Percentiles rank a stretch among this genome's conserved stretches.
Evolutionary conservation across 1,140 invertebrate genomes (phyloP).

Genomic region (Colletes latitarsis): DNA sequence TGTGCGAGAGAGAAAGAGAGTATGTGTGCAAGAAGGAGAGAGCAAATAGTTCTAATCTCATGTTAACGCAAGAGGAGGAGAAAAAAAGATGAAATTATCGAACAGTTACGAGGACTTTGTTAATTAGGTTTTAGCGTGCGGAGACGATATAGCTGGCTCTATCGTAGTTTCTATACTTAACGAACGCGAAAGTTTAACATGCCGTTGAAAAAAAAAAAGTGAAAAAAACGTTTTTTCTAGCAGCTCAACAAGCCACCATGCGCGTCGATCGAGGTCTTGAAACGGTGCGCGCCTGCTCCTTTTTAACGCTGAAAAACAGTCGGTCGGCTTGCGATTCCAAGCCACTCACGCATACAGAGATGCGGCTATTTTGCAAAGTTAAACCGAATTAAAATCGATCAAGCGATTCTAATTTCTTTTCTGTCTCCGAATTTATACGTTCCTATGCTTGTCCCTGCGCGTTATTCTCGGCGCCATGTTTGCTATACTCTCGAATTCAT

Average conservation of each 20-base stretch:
- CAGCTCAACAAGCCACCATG: conserved; percentile 34
- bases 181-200: conserved; percentile 71
- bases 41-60: conserved; percentile 54
- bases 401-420: too few species aligned
- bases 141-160: conserved; percentile 78
- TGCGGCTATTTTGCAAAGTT: not conserved
- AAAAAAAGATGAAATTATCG: conserved; percentile 48
- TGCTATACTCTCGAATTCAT: too few species aligned
- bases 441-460: too few species aligned
- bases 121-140: conserved; percentile 74
- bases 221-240: conserved; percentile 35
- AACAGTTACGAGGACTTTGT: conserved; percentile 67
- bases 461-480: too few species aligned
- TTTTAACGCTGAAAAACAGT: conserved; percentile 15
- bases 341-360: not conserved
- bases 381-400: too few species aligned
- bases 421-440: too few species aligned
- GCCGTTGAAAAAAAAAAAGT: conserved; percentile 52
- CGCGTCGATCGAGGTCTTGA: conserved; percentile 33
- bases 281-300: conserved; percentile 17
- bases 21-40: not conserved
- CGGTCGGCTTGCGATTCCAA: conserved; percentile 46
- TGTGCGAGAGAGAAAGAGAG: not conserved
- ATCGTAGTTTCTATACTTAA: conserved; percentile 75
- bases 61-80: conserved; percentile 39